phyloP scores from a whole-genome alignment of 1,140 invertebrate species.

The Zaprionus kolodkinae region DNA sequence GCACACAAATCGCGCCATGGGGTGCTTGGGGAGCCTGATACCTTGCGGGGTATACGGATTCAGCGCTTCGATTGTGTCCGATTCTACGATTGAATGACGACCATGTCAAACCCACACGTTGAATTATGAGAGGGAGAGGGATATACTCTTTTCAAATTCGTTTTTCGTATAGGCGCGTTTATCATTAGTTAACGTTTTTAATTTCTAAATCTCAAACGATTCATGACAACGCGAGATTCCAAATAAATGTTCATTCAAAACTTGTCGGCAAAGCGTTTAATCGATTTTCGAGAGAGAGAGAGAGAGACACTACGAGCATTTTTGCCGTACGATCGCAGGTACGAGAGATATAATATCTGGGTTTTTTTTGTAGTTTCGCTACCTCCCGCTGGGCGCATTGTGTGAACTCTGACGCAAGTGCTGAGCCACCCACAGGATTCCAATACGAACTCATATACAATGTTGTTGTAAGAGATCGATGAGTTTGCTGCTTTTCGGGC shows the following conservation, averaged over 20 bases:
- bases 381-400: constrained; percentile 65
- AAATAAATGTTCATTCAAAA: constrained; percentile 65
- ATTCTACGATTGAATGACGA: constrained; percentile 43
- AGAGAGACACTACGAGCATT: constrained; percentile 2
- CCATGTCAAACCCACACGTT: constrained; percentile 70
- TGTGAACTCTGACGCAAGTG: constrained; percentile 58
- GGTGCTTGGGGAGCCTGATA: constrained; percentile 31
- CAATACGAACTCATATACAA: constrained; percentile 14
- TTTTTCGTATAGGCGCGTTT: constrained; percentile 41
- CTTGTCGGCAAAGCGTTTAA: constrained; percentile 65
- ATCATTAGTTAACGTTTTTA: constrained; percentile 65
- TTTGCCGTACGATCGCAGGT: constrained; percentile 1
- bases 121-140: constrained; percentile 31
- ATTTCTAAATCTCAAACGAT: constrained; percentile 44
- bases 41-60: background rate
- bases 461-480: constrained; percentile 44
- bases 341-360: background rate
- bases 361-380: background rate
- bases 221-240: constrained; percentile 63
- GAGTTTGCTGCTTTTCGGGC: constrained; percentile 46
- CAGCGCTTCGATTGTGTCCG: background rate
- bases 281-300: constrained; percentile 58
- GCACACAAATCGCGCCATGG: constrained; percentile 76
- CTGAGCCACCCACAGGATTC: constrained; percentile 75
- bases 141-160: constrained; percentile 34